Conservation (phyloP, 2,888 invertebrate genomes). For the Empis stercorea region DNA sequence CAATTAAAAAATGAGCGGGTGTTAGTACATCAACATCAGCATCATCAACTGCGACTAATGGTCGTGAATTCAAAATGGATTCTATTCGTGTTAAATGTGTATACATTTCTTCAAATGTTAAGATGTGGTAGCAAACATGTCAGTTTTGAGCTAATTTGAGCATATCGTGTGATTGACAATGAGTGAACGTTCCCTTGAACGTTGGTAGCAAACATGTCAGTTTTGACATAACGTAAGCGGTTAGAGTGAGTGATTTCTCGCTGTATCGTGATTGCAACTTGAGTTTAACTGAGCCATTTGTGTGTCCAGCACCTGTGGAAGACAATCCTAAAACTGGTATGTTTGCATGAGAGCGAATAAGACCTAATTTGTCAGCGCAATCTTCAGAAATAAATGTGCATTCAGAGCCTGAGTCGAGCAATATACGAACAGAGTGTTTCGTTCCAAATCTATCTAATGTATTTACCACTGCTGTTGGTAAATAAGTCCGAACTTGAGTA, state of each 20-base stretch:
- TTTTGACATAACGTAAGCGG: constrained; percentile 1
- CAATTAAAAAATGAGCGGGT: constrained; percentile 6
- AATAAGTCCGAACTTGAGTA: no score
- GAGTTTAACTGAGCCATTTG: not conserved
- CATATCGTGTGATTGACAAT: no score
- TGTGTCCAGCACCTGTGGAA: no score
- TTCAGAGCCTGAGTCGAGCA: not conserved
- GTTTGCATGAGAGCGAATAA: no score
- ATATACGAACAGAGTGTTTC: not conserved
- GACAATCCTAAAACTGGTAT: no score
- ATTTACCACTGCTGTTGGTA: no score
- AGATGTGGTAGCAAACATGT: constrained; percentile 2
- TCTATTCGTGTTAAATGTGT: constrained; percentile 12
- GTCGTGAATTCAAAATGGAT: not conserved
- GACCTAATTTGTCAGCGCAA: no score
- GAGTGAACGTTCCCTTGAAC: no score
- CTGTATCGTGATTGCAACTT: not conserved
- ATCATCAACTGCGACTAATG: not conserved
- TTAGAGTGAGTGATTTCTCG: not conserved
- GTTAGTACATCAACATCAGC: constrained; percentile 6
- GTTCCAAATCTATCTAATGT: no score
- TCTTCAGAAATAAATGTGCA: no score
- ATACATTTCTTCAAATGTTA: constrained; percentile 9
- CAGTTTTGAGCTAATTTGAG: constrained; percentile 3
- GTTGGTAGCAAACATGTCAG: constrained; percentile 1